Percentiles rank a stretch among this genome's conserved stretches.
These are phyloP conservation scores for Strigamia crassipes DNA, from an alignment of 2,888 invertebrate genomes.

Conservation along the genomic window DNA sequence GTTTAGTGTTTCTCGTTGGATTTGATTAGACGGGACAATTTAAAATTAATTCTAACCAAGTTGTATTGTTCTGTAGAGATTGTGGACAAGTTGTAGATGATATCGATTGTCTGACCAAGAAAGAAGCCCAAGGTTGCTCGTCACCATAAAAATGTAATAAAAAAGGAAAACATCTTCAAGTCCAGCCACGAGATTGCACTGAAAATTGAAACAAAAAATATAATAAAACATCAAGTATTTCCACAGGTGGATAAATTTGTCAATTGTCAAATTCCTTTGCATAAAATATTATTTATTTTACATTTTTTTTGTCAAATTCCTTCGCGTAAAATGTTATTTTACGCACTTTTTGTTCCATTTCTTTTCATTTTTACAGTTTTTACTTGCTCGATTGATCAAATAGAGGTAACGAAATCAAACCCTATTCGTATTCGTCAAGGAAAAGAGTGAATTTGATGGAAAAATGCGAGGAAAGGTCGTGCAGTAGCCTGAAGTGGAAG, in stretches of 20 bases:
- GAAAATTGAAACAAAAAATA: background rate
- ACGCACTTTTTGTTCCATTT: too few relatives aligned
- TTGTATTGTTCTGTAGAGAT: too few relatives aligned
- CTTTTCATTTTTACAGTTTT: too few relatives aligned
- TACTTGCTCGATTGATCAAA: background rate
- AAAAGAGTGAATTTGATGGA: background rate
- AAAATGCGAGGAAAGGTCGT: background rate
- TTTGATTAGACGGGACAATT: too few relatives aligned
- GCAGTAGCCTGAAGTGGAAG: background rate
- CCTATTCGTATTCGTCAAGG: background rate
- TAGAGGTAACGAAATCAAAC: background rate
- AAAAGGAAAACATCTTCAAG: background rate
- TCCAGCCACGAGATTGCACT: background rate
- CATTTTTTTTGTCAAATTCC: too few relatives aligned
- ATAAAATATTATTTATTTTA: too few relatives aligned
- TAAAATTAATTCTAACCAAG: too few relatives aligned
- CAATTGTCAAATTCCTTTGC: background rate
- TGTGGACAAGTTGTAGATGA: background rate
- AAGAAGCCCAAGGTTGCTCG: slow-evolving; percentile 16
- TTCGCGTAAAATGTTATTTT: too few relatives aligned
- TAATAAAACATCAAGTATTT: background rate
- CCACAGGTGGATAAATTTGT: background rate
- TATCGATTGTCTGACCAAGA: background rate
- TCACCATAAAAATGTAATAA: slow-evolving; percentile 29
- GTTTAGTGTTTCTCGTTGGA: background rate